A percentile compares a stretch with the other conserved stretches of the same genome.
Evolutionary conservation across 2,888 invertebrate species (phyloP).

Genomic region (Drosophila phalerata): DNA sequence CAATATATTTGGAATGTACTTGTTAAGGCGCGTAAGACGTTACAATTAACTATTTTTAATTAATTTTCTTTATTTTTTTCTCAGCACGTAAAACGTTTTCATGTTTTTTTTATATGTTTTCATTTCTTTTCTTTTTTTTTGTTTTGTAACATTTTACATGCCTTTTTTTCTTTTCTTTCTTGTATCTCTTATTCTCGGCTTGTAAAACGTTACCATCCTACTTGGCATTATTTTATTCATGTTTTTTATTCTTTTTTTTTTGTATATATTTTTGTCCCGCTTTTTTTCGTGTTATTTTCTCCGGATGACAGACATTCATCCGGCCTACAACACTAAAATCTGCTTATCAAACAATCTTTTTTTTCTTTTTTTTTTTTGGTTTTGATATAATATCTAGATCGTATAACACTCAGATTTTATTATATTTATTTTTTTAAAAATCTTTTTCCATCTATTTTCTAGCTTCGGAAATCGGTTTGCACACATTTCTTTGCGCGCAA

Average conservation of each 20-base stretch:
- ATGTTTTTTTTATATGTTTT: not conserved
- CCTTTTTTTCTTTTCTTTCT: constrained; percentile 41
- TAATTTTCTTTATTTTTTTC: constrained; percentile 4
- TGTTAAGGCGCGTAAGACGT: constrained; percentile 71
- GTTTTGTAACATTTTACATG: constrained; percentile 69
- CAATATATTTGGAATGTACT: constrained; percentile 13
- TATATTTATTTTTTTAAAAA: not conserved
- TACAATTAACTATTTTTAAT: constrained; percentile 38
- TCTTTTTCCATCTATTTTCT: not conserved
- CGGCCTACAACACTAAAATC: constrained; percentile 23
- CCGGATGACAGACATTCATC: constrained; percentile 27
- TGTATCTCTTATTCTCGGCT: constrained; percentile 26
- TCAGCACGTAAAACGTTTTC: constrained; percentile 44
- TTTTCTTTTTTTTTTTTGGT: constrained; percentile 12
- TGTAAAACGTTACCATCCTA: constrained; percentile 60
- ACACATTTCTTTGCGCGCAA: constrained; percentile 6
- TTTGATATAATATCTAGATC: constrained; percentile 21
- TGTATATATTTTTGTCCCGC: not conserved
- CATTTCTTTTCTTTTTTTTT: not conserved
- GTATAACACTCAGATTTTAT: constrained; percentile 24
- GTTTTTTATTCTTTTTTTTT: not conserved
- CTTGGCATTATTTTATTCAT: not conserved
- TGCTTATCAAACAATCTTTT: constrained; percentile 31
- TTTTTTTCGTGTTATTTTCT: constrained; percentile 24
- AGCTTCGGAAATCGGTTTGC: constrained; percentile 54